Base-by-base conservation (phyloP, 2,113 vertebrate genomes). In the Eonycteris spelaea region DNA sequence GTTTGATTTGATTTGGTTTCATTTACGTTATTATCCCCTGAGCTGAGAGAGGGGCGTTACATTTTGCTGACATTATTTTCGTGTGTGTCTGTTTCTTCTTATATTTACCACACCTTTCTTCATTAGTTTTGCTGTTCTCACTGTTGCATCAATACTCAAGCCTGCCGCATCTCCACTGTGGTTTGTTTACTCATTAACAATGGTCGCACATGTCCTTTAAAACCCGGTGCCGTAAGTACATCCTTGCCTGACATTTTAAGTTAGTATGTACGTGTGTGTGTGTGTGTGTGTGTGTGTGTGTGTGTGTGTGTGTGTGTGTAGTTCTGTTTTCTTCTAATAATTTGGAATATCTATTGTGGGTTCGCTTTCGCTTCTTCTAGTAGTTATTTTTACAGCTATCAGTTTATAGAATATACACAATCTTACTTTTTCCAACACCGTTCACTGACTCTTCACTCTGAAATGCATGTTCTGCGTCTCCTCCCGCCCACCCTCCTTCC, bases 1-100 rank as follows among this genome's bases (percentile, higher is more conserved):
- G 55, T 88, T 91, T 43, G 74, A 26, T 87, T 89, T 26, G n/a
- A 43, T n/a, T 77, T 71, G 43, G 67, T 78, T 71, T 92, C 6
- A 45, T 26, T 68, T 43, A 78, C 51, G 14, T 77, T 82, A 70
- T 38, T 51, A 48, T 18, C 63, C 48, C 43, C 2, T 57, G 22
- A 43, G 5, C 13, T 74, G 48, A 95, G 65, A 78, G 26, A 30
- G 18, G 12, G 40, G 4, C 15, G 18, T 45, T 53, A 8, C 59
- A 85, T 45, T 77, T 28, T 67, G 14, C 1, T 22, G 40, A 68
- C 6, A 53, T 28, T 74, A 4, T 40, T 91, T 68, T 53, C 21
- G 24, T 77, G 73, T 43, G 15, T 67, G 65, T 53, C 28, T 73
- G 43, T 21, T 93, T 53, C 11, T 26, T 78, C 6, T 83, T 71